Base-by-base conservation (phyloP, 2,797 vertebrate genomes). In the Lepus townsendii region DNA sequence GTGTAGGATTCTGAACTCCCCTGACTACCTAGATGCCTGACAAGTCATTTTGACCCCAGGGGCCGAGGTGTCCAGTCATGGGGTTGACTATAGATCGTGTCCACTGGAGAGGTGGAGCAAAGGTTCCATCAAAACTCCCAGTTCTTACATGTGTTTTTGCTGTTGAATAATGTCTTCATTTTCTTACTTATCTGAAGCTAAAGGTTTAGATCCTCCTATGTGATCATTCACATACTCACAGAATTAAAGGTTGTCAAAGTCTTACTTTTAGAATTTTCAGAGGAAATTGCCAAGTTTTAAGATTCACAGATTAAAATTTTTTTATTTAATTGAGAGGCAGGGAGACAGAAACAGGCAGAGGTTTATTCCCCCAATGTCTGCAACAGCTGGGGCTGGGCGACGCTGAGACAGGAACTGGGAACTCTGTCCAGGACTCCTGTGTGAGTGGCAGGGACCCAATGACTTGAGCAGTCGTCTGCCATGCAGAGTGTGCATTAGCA, bases 261-360 rank as follows among this genome's bases (percentile, higher is more conserved):
- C 30, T 86, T 83, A 42, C 26, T 90, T 57, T 92, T 91, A 68
- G 88, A 83, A 62, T 93, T 69, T 47, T 47, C 79, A 26, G 83
- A 84, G 82, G 19, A 60, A 86, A 76, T 50, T 68, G 26, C 60
- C 66, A 27, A 69, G 47, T 93, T 32, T 88, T 42, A 65, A 77
- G 42, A 52, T 69, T 5, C 17, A 72, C 50, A 83, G 75, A 19
- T 57, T 57, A 57, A 54, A 19, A 57, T 57, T 57, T 57, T 57
- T 20, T 57, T 16, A 57, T 57, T 57, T 57, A 57, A 16, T 16
- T 57, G 19, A 57, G 54, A 57, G 54, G 54, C 16, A 17, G 54
- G 14, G 54, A 17, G 19, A 57, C 4, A 57, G 54, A 57, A 57
- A 57, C 54, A 57, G 54, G 54, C 54, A 57, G 54, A 57, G 54